Conservation (phyloP, 2,888 invertebrate genomes). For the Apodemia duryi region DNA sequence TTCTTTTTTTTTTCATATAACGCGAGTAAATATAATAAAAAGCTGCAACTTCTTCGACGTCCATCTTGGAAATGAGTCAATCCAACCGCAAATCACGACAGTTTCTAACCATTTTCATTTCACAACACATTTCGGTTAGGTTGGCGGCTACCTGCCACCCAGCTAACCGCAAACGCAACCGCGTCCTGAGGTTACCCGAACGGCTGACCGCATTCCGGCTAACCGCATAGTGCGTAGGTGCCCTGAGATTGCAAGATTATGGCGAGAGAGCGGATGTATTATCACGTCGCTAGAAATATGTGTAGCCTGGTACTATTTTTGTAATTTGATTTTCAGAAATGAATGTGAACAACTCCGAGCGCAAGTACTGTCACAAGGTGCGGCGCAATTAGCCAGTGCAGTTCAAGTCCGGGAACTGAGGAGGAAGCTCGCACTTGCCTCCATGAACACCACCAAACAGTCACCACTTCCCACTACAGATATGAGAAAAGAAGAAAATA, state of each 20-base stretch:
- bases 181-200: constrained; percentile 10
- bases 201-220: constrained; percentile 12
- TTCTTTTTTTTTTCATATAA: too few relatives aligned
- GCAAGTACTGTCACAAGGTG: constrained; percentile 59
- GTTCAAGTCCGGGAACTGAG: constrained; percentile 59
- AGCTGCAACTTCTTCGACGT: constrained; percentile 21
- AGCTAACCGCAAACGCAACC: constrained; percentile 16
- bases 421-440: constrained; percentile 47
- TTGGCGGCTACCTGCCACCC: constrained; percentile 23
- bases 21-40: too few relatives aligned
- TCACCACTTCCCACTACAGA: constrained; percentile 33
- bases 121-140: constrained; percentile 23
- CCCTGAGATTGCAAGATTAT: not conserved
- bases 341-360: constrained; percentile 59
- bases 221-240: constrained; percentile 1
- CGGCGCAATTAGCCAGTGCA: constrained; percentile 56
- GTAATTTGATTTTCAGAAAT: constrained; percentile 39
- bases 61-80: constrained; percentile 25
- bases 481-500: constrained; percentile 13
- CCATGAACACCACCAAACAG: constrained; percentile 27
- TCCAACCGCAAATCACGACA: constrained; percentile 25
- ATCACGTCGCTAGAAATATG: too few relatives aligned
- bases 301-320: too few relatives aligned
- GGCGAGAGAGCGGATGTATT: too few relatives aligned
- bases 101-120: constrained; percentile 26